Evolutionary conservation across 2,888 invertebrate species (phyloP), one percentile per base, ranked within the genome.

Genomic region (Beris morrisii): DNA sequence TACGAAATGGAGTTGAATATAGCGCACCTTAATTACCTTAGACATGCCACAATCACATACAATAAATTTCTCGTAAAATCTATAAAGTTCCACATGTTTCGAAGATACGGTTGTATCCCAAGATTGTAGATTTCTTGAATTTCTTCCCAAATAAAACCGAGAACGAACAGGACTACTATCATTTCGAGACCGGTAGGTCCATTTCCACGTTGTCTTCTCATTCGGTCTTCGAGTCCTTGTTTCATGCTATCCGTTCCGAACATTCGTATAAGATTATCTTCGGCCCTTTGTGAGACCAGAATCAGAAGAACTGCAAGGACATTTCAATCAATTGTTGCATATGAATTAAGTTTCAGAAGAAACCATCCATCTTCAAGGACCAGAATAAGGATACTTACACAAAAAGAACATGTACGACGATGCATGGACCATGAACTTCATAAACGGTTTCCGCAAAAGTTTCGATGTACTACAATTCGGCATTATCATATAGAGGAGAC

Each of bases 1-100:
- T 32, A n/a, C 5, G 12, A 38, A 55, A 55, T 12, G 2, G 28
- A 53, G 1, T 22, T 22, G 22, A 15, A n/a, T 48, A 11, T 9
- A 11, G 15, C 4, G 28, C 54, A 15, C 12, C 5, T 30, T 2
- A 30, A n/a, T 73, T 65, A 82, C 74, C 86, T 82, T 5, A 93
- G 80, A 32, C 90, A 75, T 43, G 86, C 84, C 7, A 92, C 92
- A 4, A 86, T 83, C 50, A 91, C 85, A 79, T 97, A 97, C 3
- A 97, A 83, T 0, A 88, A 87, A 81, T 97, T 97, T 52, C 95
- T 87, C 5, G 91, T 90, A 77, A 96, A 96, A 82, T 97, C 97
- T 63, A 97, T 92, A 75, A 96, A 93, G 80, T 97, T 97, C 97
- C 97, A 97, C 86, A 97, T 88, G 78, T 97, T 94, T 38, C 92